A percentile compares a stretch with the other conserved stretches of the same genome.
phyloP scores from a whole-genome alignment of 1,140 invertebrate species.

The Plectrocnemia conspersa region DNA sequence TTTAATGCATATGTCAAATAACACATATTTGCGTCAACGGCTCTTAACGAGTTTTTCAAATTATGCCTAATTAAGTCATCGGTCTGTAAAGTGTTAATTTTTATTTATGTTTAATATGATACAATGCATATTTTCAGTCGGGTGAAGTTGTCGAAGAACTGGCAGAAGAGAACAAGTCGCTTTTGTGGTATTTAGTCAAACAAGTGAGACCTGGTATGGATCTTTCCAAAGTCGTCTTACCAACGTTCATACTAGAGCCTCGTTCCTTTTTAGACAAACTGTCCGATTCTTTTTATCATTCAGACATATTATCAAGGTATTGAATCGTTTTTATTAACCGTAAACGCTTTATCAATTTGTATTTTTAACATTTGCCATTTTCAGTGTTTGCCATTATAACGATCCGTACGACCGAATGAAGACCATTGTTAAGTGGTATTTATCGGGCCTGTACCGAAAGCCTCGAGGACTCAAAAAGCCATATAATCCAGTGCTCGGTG shows the following conservation, averaged over 20 bases:
- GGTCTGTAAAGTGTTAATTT: no score
- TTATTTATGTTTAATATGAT: no score
- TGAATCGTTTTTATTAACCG: conserved; percentile 2
- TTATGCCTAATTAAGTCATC: no score
- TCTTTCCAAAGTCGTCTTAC: conserved; percentile 89
- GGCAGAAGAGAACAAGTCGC: conserved; percentile 89
- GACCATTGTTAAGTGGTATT: conserved; percentile 82
- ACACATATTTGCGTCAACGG: no score
- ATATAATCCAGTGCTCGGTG: conserved; percentile 91
- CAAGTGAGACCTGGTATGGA: conserved; percentile 95
- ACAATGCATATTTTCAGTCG: conserved; percentile 56
- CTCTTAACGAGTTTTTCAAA: no score
- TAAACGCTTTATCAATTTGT: neutral
- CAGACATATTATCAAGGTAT: conserved; percentile 80
- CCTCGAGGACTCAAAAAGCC: conserved; percentile 92
- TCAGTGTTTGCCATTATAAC: conserved; percentile 77
- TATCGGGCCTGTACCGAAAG: conserved; percentile 85
- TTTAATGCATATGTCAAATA: no score
- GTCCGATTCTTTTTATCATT: conserved; percentile 90
- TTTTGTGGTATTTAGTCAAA: conserved; percentile 91
- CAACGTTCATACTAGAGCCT: conserved; percentile 86
- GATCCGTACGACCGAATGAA: conserved; percentile 90
- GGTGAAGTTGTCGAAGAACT: conserved; percentile 89
- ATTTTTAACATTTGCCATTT: conserved; percentile 26
- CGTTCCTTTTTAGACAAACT: conserved; percentile 91